phyloP scores from a whole-genome alignment of 2,113 vertebrate species.

The Abramis brama region DNA sequence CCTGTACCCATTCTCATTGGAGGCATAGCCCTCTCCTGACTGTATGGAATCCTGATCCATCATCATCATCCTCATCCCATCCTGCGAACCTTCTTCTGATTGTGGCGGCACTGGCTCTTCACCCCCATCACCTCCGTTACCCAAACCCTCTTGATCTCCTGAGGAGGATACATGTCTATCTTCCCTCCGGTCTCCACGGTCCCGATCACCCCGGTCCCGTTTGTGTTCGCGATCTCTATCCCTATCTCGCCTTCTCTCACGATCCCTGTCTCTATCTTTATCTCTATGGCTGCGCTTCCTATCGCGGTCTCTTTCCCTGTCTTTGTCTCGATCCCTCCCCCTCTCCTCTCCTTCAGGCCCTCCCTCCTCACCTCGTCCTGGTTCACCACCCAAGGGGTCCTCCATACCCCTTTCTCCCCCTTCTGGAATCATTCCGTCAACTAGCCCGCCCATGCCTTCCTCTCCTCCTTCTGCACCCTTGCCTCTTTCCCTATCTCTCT shows the following conservation, averaged over 20 bases:
- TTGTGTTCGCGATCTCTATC: slow-evolving; percentile 82
- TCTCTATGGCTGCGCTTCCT: slow-evolving; percentile 74
- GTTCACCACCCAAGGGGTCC: slow-evolving; percentile 55
- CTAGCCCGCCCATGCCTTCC: slow-evolving; percentile 59
- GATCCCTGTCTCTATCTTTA: slow-evolving; percentile 75
- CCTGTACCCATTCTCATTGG: slow-evolving; percentile 89
- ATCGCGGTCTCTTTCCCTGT: slow-evolving; percentile 73
- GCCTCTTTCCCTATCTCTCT: slow-evolving; percentile 79
- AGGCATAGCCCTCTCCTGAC: slow-evolving; percentile 82
- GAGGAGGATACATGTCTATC: slow-evolving; percentile 68
- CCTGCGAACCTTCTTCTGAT: slow-evolving; percentile 81
- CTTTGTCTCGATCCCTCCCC: slow-evolving; percentile 68
- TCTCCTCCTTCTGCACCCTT: slow-evolving; percentile 77
- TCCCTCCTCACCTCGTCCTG: slow-evolving; percentile 67
- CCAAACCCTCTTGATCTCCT: slow-evolving; percentile 74
- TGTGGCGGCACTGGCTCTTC: slow-evolving; percentile 55
- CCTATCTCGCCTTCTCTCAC: slow-evolving; percentile 74
- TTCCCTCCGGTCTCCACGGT: slow-evolving; percentile 77
- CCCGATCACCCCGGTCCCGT: slow-evolving; percentile 74
- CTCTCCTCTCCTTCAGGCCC: slow-evolving; percentile 79
- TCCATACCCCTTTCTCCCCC: slow-evolving; percentile 62
- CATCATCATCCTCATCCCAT: slow-evolving; percentile 80
- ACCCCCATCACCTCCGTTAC: slow-evolving; percentile 69
- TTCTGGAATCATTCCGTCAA: slow-evolving; percentile 61
- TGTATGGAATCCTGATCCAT: slow-evolving; percentile 82